Percentiles rank a stretch among this genome's conserved stretches.
These are phyloP conservation scores for Lithophane semibrunnea DNA, from an alignment of 2,888 invertebrate species.

Conservation along the genomic window DNA sequence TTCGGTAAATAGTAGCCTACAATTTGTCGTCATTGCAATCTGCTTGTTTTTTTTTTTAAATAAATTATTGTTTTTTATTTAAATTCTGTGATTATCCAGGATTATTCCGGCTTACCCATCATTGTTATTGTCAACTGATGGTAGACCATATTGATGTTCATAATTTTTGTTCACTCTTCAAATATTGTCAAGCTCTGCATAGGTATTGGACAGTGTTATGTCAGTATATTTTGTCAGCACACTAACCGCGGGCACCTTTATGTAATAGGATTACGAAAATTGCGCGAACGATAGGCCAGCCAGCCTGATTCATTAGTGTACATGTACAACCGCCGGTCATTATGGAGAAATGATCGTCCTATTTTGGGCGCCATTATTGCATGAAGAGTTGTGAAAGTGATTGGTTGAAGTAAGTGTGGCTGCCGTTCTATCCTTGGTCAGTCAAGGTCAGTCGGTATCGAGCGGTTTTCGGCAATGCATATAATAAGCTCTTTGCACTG, in stretches of 20 bases:
- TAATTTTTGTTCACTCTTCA: not conserved
- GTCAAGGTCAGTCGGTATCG: conserved; percentile 25
- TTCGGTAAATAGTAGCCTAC: not conserved
- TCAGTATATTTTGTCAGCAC: conserved; percentile 64
- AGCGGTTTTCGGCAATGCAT: no score
- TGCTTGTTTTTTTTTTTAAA: no score
- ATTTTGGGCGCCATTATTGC: conserved; percentile 52
- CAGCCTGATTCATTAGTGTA: conserved; percentile 55
- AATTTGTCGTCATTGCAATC: not conserved
- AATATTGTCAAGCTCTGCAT: conserved; percentile 28
- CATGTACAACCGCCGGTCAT: conserved; percentile 37
- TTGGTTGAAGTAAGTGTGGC: conserved; percentile 22
- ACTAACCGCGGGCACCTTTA: conserved; percentile 58
- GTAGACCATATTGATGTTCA: not conserved
- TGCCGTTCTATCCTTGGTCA: conserved; percentile 8
- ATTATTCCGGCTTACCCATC: not conserved
- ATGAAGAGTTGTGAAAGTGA: conserved; percentile 48
- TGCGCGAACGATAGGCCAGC: conserved; percentile 48
- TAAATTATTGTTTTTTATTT: not conserved
- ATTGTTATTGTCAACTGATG: not conserved
- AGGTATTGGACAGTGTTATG: conserved; percentile 56
- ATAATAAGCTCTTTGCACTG: not conserved
- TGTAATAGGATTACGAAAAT: conserved; percentile 69
- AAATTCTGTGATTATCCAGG: not conserved
- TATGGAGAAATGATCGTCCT: conserved; percentile 60